A percentile compares a stretch with the other conserved stretches of the same genome.
These are phyloP conservation scores for Hyperopisus bebe DNA, from an alignment of 2,113 vertebrate genomes.

Conservation along the genomic window DNA sequence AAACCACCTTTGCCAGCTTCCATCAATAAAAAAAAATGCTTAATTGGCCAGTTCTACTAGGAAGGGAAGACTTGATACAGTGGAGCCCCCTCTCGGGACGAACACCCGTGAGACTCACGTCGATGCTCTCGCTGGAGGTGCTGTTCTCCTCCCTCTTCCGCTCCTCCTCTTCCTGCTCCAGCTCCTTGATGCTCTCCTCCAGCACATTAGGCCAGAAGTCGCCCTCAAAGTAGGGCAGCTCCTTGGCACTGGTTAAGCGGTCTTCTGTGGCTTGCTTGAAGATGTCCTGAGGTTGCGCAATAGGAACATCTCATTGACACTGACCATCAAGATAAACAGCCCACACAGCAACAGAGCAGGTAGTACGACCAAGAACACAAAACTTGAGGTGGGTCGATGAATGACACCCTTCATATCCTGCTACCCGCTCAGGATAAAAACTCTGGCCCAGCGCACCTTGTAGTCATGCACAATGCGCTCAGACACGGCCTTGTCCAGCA, in stretches of 20 bases:
- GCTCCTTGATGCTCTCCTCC: slow-evolving; percentile 97
- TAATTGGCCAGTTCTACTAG: background rate
- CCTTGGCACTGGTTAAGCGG: slow-evolving; percentile 93
- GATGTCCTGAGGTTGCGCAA: slow-evolving; percentile 70
- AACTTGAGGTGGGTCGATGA: background rate
- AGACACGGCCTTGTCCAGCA: slow-evolving; percentile 93
- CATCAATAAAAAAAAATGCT: background rate
- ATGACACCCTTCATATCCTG: background rate
- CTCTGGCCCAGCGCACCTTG: slow-evolving; percentile 65
- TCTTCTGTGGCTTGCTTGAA: slow-evolving; percentile 98
- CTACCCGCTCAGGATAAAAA: background rate
- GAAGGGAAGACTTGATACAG: background rate
- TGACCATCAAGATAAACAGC: background rate
- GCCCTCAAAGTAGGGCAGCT: slow-evolving; percentile 94
- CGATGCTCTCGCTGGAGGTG: slow-evolving; percentile 92
- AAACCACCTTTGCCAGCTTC: background rate
- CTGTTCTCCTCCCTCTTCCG: slow-evolving; percentile 93
- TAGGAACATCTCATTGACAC: background rate
- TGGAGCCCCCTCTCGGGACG: background rate
- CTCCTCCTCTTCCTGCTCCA: slow-evolving; percentile 97
- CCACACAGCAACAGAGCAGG: background rate
- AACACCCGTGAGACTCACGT: slow-evolving; percentile 64
- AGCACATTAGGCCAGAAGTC: slow-evolving; percentile 98
- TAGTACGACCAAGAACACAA: background rate
- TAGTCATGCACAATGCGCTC: slow-evolving; percentile 95